Evolutionary conservation across 2,113 vertebrate species (phyloP), one percentile per base, ranked within the genome.

Genomic region (Cyprinus carpio): DNA sequence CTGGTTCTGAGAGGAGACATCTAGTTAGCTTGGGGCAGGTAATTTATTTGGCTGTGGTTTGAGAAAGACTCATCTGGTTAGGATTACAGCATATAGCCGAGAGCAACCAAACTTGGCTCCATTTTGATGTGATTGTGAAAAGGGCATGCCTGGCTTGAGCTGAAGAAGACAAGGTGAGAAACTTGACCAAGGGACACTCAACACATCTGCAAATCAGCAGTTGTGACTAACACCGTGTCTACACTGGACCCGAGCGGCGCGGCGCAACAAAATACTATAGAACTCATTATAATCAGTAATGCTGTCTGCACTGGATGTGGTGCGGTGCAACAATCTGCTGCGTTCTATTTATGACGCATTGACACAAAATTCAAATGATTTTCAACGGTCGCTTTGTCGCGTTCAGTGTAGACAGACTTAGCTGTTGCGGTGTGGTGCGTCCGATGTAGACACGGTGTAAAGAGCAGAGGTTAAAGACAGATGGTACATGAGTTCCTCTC

Each of bases 391-490:
- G n/a, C n/a, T n/a, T n/a, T n/a, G n/a, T n/a, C n/a, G n/a, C n/a
- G n/a, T n/a, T n/a, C n/a, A n/a, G n/a, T n/a, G n/a, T n/a, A n/a
- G n/a, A n/a, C n/a, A n/a, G n/a, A n/a, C n/a, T n/a, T n/a, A n/a
- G n/a, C n/a, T n/a, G n/a, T n/a, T n/a, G n/a, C n/a, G n/a, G n/a
- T n/a, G n/a, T n/a, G n/a, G n/a, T n/a, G n/a, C n/a, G n/a, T n/a
- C n/a, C n/a, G n/a, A n/a, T n/a, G n/a, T n/a, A n/a, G n/a, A n/a
- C n/a, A n/a, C n/a, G 20, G 78, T 46, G 15, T 81, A 29, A 64
- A 64, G 58, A 11, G 58, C 78, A 81, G 16, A 81, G 78, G 58
- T 65, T 60, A 65, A 27, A 81, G 78, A 65, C 78, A 80, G 56
- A 80, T 64, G 78, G 78, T 60, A 64, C 37, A 64, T 64, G 78